Base-by-base conservation (phyloP, 2,797 vertebrate species). In the Acomys russatus region DNA sequence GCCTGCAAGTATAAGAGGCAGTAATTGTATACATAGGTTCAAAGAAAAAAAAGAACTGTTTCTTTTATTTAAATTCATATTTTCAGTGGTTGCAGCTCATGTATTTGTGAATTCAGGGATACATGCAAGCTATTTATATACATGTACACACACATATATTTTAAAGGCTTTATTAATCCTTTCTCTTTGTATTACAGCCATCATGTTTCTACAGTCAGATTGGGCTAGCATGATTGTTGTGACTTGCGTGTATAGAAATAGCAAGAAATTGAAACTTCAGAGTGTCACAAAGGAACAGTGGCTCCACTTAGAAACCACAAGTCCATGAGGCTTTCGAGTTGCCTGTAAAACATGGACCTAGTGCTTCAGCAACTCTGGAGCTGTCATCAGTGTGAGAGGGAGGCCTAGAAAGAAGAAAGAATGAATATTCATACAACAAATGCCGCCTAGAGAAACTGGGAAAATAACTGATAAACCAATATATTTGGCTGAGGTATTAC, bases 381-480 rank as follows among this genome's bases (percentile, higher is more conserved):
- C 94, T 96, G 88, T 66, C 84, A 98, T 92, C 88, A 94, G 70
- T 35, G 64, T 49, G 70, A 95, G 25, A 95, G 90, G 70, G 79
- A 92, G 66, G 93, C 95, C 95, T 96, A 92, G 88, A 94, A 95
- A 83, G 92, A 95, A 90, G 68, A 96, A 86, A 79, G 86, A 96
- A 98, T 98, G 97, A 98, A 98, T 98, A 97, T 97, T 98, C 97
- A 98, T 97, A 96, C 33, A 91, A 97, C 96, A 97, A 98, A 97
- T 94, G 97, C 96, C 35, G 49, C 96, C 84, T 90, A 94, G 89
- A 96, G 82, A 96, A 96, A 89, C 95, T 78, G 95, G 97, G 96
- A 94, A 97, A 97, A 97, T 97, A 97, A 96, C 96, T 96, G 95
- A 97, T 97, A 97, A 96, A 98, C 97, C 92, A 97, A 97, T 96